Base-by-base conservation (phyloP, 30 jellyfish, hydroid and myxozoan genomes). In the Hydra vulgaris region DNA sequence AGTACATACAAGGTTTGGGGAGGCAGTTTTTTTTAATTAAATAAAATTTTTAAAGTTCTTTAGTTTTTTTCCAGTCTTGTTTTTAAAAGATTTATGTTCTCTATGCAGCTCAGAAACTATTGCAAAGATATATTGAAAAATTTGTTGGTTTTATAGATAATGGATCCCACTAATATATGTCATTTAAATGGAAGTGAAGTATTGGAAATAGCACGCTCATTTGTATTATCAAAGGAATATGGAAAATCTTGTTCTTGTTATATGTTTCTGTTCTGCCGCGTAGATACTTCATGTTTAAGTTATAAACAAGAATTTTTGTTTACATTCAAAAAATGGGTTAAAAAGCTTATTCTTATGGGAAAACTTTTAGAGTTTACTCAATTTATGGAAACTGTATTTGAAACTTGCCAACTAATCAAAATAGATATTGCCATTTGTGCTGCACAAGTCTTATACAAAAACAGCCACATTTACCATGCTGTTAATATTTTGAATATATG, bases 311-410 rank as follows among this genome's bases (percentile, higher is more conserved):
- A 79, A 26, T 88, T 88, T 81, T 56, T 88, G 25, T 4, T 23
- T 7, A 75, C 74, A 54, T 66, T 88, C 75, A 72, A 67, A 15
- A 20, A 66, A 27, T 88, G 96, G 96, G 69, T 88, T 53, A 61
- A 25, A 23, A 56, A 69, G 25, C 88, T 88, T 20, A 25, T 78
- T 8, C 27, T 26, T 8, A 71, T 69, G 66, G 83, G 79, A 70
- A 68, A 61, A 12, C 23, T 80, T n/a, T 70, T 66, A 0, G 94
- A 81, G 53, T 40, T 83, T 72, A 40, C 66, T 21, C 25, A 61
- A 15, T 88, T 88, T 81, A 70, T 84, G 76, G 87, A 80, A 78
- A 78, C 96, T 53, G 89, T 88, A 1, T 20, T 88, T 24, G 96
- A 88, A 26, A 82, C 71, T 8, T 88, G 79, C 73, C 19, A 27